Base-by-base conservation (phyloP, 1,140 invertebrate genomes). In the Drosophila funebris region DNA sequence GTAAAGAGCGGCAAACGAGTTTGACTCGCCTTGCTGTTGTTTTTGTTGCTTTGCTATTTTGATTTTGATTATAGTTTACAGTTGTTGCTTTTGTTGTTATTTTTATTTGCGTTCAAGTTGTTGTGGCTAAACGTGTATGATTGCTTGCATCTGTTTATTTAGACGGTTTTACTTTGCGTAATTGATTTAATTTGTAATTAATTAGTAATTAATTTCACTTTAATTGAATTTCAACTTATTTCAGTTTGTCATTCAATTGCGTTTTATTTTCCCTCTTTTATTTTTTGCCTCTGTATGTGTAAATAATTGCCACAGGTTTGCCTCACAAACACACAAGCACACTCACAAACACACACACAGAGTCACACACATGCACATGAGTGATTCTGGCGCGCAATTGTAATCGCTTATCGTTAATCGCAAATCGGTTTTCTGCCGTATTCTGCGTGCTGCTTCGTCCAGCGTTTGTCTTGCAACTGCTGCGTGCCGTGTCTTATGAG, bases 1-100 rank as follows among this genome's bases (percentile, higher is more conserved):
- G 44, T 60, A 36, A 70, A 44, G 16, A 37, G 44, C 53, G 16
- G 24, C 48, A 68, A 73, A 73, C 70, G 63, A 44, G 70, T 73
- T 68, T 48, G 22, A 54, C 39, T 64, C 27, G 14, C 37, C 37
- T 60, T 39, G 4, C 5, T 39, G 36, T 44, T 31, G 57, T 22
- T 46, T 27, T 24, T 44, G 39, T 41, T 29, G n/a, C 6, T 41
- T 57, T 22, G 20, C 50, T 37, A 20, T 33, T 60, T 48, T 48
- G 24, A 48, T 48, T 48, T 48, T 14, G 53, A 56, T 22, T 56
- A 27, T 18, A 24, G 39, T 33, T 52, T 20, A 33, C 27, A 33
- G 13, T 37, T 41, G 22, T 27, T 56, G 6, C n/a, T 53, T 13
- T 48, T 22, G 53, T 41, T 60, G 22, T 20, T 50, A n/a, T 36